Base-by-base conservation (phyloP, 2,797 vertebrate species). In the Hemibagrus guttatus region DNA sequence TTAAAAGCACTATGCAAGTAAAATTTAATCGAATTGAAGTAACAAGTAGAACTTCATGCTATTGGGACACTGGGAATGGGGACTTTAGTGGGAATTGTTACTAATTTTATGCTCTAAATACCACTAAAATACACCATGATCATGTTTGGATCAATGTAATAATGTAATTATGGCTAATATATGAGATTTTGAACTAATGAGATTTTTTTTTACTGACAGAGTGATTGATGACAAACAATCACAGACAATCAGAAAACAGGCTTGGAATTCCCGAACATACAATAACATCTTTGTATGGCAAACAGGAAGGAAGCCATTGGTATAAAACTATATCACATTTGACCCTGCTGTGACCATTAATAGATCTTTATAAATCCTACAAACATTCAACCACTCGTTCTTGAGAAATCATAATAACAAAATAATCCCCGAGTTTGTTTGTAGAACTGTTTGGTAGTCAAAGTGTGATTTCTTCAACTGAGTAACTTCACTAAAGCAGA, bases 391-490 rank as follows among this genome's bases (percentile, higher is more conserved):
- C 1, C 52, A 58, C 17, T 56, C 28, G 0, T 35, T 78, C 8
- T 58, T 39, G 21, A 23, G 19, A 39, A 79, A 23, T 9, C 9
- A 0, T 23, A 11, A 11, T 46, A 17, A 42, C 26, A 17, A 42
- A 16, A 26, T 42, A 59, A 35, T 46, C 12, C 12, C 16, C 11
- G 23, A 61, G 39, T 39, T 63, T 63, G 23, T 46, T 81, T 63
- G 39, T 49, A 46, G 39, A 81, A 63, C 39, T 19, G 39, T 81
- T 81, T 49, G 4, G 59, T 6, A 81, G 79, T 81, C 26, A 42
- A 63, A 61, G 39, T 81, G 58, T 49, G 42, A 64, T 31, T 81
- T 64, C 61, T 64, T 26, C 56, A 56, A 72, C 72, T 59, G 35
- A 72, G 54, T 12, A n/a, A n/a, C 49, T 52, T 83, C 35, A 42